phyloP scores from a whole-genome alignment of 2,113 vertebrate genomes.

The Muntiacus reevesi region DNA sequence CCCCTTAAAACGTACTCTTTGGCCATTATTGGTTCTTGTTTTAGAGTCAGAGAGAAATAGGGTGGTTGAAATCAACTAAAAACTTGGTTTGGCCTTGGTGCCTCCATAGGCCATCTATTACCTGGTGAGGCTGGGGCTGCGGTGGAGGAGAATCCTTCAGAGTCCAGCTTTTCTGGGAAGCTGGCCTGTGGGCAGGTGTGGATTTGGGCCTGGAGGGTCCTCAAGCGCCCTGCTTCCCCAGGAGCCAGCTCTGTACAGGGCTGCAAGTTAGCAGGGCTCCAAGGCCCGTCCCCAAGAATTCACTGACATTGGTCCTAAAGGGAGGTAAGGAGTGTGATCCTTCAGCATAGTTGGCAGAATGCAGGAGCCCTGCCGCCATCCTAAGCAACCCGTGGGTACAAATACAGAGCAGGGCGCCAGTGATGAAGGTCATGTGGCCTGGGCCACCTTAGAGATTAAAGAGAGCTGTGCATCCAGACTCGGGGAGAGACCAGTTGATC shows the following conservation, averaged over 20 bases:
- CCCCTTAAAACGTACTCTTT: neutral
- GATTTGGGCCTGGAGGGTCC: neutral
- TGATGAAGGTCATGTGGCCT: fast-evolving
- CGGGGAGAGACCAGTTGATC: neutral
- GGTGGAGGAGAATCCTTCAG: neutral
- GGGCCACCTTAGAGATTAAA: neutral
- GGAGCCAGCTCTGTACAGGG: neutral
- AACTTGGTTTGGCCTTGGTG: neutral
- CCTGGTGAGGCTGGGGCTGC: neutral
- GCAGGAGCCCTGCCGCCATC: fast-evolving
- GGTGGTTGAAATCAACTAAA: neutral
- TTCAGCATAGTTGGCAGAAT: neutral
- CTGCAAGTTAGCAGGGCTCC: neutral
- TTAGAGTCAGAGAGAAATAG: neutral
- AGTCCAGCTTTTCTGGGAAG: neutral
- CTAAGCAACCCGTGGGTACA: fast-evolving
- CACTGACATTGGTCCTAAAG: neutral
- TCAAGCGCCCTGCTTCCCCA: neutral
- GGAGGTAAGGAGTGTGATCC: too few relatives aligned
- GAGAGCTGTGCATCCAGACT: neutral
- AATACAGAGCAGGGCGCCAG: neutral
- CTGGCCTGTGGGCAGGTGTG: too few relatives aligned
- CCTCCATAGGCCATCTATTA: too few relatives aligned
- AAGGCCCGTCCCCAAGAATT: too few relatives aligned
- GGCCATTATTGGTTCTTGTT: neutral